Conservation (phyloP, 2,888 invertebrate species). For the Xestoiulus laeticollis region DNA sequence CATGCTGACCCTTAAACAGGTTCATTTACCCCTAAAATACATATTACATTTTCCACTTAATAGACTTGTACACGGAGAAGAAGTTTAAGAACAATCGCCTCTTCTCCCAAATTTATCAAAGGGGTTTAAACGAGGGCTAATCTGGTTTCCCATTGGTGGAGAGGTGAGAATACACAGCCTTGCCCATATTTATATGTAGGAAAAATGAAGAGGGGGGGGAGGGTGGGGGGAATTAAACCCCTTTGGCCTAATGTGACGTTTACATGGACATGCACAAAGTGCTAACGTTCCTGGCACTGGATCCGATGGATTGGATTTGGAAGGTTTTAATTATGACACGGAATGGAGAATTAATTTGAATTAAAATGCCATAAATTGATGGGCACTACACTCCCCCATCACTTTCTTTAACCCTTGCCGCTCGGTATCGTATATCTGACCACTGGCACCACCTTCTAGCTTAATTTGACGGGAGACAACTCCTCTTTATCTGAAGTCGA, state of each 20-base stretch:
- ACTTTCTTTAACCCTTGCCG: not conserved
- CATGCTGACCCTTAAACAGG: slow-evolving; percentile 27
- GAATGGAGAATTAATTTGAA: slow-evolving; percentile 19
- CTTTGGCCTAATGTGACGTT: not conserved
- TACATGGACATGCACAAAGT: not conserved
- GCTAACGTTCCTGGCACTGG: not conserved
- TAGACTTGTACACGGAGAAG: not conserved
- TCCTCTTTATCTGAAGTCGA: slow-evolving; percentile 23
- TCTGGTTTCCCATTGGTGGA: not conserved
- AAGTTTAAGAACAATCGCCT: slow-evolving; percentile 29
- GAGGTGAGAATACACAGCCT: not conserved
- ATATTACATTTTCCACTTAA: slow-evolving; percentile 29
- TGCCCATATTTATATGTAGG: not conserved
- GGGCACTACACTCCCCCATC: not conserved
- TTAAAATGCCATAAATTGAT: slow-evolving; percentile 22
- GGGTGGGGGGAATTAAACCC: not conserved
- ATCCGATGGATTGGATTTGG: not conserved
- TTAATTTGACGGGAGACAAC: slow-evolving; percentile 25
- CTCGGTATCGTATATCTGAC: slow-evolving; percentile 33
- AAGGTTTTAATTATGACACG: not conserved
- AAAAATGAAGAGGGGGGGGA: not conserved
- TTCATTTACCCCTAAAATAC: slow-evolving; percentile 23
- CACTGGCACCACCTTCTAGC: slow-evolving; percentile 28
- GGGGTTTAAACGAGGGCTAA: slow-evolving; percentile 23
- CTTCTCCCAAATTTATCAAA: slow-evolving; percentile 23